Conservation (phyloP, 2,113 vertebrate genomes). For the Sylvilagus bachmani region DNA sequence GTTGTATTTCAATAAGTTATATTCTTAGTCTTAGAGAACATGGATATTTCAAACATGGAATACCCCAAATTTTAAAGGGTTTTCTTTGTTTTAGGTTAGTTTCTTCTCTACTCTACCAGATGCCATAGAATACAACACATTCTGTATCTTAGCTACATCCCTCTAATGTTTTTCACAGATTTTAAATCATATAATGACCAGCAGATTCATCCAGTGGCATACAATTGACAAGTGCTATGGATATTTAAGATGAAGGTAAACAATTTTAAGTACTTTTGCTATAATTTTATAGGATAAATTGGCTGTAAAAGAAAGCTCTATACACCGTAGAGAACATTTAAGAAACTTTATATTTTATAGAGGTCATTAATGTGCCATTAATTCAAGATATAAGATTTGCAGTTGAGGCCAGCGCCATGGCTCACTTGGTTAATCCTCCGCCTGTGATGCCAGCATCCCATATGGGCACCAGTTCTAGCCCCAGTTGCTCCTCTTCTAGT, state of each 20-base stretch:
- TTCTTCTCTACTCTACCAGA: neutral
- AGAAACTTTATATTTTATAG: conserved; percentile 21
- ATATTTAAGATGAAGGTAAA: conserved; percentile 44
- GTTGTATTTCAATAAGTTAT: neutral
- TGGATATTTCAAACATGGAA: conserved; percentile 23
- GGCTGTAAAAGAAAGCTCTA: conserved; percentile 8
- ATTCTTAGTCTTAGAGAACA: conserved; percentile 22
- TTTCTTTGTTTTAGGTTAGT: neutral
- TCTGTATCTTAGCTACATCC: neutral
- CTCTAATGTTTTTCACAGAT: neutral
- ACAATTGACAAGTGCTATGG: neutral
- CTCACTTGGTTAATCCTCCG: no score
- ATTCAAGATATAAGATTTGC: neutral
- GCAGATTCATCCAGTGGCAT: neutral
- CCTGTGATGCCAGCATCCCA: no score
- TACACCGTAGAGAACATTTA: conserved; percentile 17
- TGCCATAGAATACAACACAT: neutral
- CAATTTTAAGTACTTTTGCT: conserved; percentile 63
- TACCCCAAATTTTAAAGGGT: neutral
- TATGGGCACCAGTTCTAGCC: no score
- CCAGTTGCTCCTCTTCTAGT: no score
- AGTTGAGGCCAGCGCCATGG: no score
- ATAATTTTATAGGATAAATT: conserved; percentile 64
- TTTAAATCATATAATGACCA: neutral
- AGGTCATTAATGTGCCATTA: conserved; percentile 48